Evolutionary conservation across 2,888 invertebrate genomes (phyloP).

Genomic region (Bhutanitis thaidina): DNA sequence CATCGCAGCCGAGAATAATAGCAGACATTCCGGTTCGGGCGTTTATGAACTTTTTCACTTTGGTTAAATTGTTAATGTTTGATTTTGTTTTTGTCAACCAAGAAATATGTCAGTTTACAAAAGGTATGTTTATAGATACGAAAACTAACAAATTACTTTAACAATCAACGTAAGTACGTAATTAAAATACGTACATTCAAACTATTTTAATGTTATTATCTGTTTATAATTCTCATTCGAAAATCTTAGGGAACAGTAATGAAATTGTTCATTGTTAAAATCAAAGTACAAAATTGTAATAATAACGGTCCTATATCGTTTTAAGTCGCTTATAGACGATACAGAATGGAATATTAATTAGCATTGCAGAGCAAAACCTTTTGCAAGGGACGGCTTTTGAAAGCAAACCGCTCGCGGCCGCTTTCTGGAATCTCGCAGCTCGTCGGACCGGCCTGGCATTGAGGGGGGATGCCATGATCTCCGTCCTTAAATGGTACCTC

Average conservation of each 20-base stretch:
- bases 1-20: conserved; percentile 11
- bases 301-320: background rate
- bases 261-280: background rate
- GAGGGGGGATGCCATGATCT: conserved; percentile 29
- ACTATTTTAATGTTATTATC: too few relatives aligned
- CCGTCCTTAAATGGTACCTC: conserved; percentile 31
- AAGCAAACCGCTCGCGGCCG: conserved; percentile 57
- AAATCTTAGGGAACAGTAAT: background rate
- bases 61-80: background rate
- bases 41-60: background rate
- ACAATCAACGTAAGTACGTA: too few relatives aligned
- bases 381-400: conserved; percentile 56
- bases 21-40: conserved; percentile 11
- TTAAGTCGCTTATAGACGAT: background rate
- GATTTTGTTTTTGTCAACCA: background rate
- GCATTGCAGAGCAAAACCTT: conserved; percentile 45
- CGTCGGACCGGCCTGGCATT: conserved; percentile 57
- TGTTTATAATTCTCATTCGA: too few relatives aligned
- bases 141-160: too few relatives aligned
- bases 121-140: too few relatives aligned
- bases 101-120: too few relatives aligned
- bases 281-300: background rate
- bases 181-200: too few relatives aligned
- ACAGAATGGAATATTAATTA: conserved; percentile 29
- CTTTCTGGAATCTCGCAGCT: conserved; percentile 69